phyloP scores from a whole-genome alignment of 2,797 vertebrate genomes.

The Liparis tanakae region DNA sequence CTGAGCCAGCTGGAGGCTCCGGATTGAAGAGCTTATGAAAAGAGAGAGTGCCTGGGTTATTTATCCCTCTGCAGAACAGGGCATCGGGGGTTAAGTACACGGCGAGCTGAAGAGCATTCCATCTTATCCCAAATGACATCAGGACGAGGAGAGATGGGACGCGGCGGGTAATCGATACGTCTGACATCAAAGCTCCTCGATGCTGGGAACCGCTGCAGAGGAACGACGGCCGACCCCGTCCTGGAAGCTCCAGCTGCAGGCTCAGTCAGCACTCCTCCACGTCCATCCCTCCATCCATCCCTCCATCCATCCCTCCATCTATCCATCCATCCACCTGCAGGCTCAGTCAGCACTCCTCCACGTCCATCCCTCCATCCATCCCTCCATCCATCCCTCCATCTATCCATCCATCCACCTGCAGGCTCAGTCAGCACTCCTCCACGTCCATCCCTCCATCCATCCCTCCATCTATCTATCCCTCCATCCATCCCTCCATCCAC shows the following conservation, averaged over 20 bases:
- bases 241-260: constrained; percentile 53
- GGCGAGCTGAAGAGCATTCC: constrained; percentile 38
- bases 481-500: too few species aligned
- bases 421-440: too few species aligned
- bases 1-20: constrained; percentile 62
- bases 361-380: too few species aligned
- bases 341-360: too few species aligned
- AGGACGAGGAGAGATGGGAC: constrained; percentile 23
- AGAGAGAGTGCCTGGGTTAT: constrained; percentile 42
- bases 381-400: too few species aligned
- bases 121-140: constrained; percentile 47
- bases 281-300: too few species aligned
- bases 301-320: too few species aligned
- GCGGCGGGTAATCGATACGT: constrained; percentile 66
- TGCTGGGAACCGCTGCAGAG: constrained; percentile 39
- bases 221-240: constrained; percentile 40
- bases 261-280: constrained; percentile 34
- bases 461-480: too few species aligned
- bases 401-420: too few species aligned
- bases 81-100: constrained; percentile 24
- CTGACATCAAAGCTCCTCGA: constrained; percentile 44
- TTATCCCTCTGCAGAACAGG: constrained; percentile 47
- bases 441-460: too few species aligned
- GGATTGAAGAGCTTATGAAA: constrained; percentile 61
- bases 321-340: too few species aligned